phyloP scores from a whole-genome alignment of 1,140 invertebrate genomes.

The Patella vulgata region DNA sequence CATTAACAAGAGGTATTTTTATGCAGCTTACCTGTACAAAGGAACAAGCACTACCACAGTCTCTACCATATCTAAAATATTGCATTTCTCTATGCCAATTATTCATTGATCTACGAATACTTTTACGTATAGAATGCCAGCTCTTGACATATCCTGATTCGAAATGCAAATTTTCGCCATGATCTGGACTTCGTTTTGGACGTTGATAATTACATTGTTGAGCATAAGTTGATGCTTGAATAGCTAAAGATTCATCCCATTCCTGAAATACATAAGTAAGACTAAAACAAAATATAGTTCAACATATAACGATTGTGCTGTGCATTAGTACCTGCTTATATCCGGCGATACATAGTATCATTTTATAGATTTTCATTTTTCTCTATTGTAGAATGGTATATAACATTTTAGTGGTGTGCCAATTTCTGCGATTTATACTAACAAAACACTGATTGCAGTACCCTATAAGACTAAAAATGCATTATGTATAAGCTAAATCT shows the following conservation, averaged over 20 bases:
- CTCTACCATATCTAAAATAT: constrained; percentile 21
- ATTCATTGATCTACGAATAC: constrained; percentile 12
- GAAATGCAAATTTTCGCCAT: constrained; percentile 38
- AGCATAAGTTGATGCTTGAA: constrained; percentile 31
- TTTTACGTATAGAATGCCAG: constrained; percentile 17
- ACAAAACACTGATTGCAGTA: too few species aligned
- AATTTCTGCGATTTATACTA: too few species aligned
- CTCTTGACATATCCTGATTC: constrained; percentile 4
- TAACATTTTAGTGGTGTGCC: too few species aligned
- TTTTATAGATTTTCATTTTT: too few species aligned
- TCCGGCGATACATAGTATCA: too few species aligned
- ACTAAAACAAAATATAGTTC: too few species aligned
- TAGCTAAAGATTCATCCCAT: constrained; percentile 32
- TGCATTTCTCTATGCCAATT: constrained; percentile 29
- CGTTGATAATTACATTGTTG: constrained; percentile 32
- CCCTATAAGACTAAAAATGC: too few species aligned
- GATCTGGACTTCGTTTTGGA: constrained; percentile 12
- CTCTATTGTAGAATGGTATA: too few species aligned
- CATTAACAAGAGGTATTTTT: too few species aligned
- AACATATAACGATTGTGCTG: too few species aligned
- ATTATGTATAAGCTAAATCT: too few species aligned
- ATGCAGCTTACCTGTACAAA: constrained; percentile 40
- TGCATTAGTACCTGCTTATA: too few species aligned
- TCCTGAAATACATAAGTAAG: constrained; percentile 14
- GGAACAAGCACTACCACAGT: constrained; percentile 11